A percentile compares a stretch with the other conserved stretches of the same genome.
Evolutionary conservation across 2,888 invertebrate species (phyloP).

Genomic region (Theretra japonica): DNA sequence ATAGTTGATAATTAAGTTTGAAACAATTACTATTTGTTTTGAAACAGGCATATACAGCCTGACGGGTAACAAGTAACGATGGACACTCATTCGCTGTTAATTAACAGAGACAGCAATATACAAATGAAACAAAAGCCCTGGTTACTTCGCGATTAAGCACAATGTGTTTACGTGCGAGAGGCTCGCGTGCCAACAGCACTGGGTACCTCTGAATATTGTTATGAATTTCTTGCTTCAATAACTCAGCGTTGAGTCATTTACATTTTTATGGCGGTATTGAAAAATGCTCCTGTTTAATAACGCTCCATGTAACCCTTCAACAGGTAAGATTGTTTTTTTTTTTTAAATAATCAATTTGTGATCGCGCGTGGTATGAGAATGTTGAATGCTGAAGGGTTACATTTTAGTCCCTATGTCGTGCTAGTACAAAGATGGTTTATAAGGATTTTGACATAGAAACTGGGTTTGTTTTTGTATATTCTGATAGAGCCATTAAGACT

Average conservation of each 20-base stretch:
- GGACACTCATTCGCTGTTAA: constrained; percentile 36
- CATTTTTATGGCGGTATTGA: constrained; percentile 47
- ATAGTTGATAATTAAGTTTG: too few species aligned
- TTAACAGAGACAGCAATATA: constrained; percentile 49
- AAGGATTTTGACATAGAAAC: too few species aligned
- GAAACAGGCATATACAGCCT: not conserved
- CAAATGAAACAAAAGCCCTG: constrained; percentile 43
- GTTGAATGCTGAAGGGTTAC: too few species aligned
- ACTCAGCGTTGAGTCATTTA: constrained; percentile 43
- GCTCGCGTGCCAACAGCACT: constrained; percentile 46
- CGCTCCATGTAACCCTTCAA: not conserved
- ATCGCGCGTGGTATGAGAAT: not conserved
- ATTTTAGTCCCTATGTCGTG: too few species aligned
- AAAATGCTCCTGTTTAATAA: constrained; percentile 35
- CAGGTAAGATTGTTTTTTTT: constrained; percentile 14
- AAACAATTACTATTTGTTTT: not conserved
- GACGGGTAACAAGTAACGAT: not conserved
- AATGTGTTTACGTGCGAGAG: constrained; percentile 64
- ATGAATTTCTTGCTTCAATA: constrained; percentile 48
- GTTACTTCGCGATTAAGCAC: constrained; percentile 43
- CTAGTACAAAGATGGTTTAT: too few species aligned
- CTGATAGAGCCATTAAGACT: too few species aligned
- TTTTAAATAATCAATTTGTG: not conserved
- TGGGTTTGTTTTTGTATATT: too few species aligned
- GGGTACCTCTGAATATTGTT: constrained; percentile 44